These are phyloP conservation scores for Drosophila quinaria DNA, from an alignment of 2,888 invertebrate species.

Conservation along the genomic window DNA sequence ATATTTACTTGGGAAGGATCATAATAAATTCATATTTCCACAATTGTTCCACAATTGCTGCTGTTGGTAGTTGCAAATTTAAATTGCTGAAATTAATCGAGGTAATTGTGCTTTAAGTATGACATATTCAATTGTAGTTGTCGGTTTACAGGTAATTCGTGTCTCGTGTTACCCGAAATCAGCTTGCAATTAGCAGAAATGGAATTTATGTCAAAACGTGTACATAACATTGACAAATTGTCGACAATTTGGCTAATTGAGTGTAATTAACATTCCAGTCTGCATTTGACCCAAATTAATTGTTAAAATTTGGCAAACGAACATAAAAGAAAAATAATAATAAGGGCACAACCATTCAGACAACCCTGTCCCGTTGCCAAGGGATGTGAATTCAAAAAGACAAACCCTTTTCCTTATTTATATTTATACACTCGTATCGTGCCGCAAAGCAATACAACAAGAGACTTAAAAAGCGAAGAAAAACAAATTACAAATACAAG, in stretches of 20 bases:
- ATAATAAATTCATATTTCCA: background rate
- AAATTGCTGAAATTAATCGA: slow-evolving; percentile 22
- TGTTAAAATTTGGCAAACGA: slow-evolving; percentile 56
- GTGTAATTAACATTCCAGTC: slow-evolving; percentile 70
- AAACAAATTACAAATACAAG: slow-evolving; percentile 18
- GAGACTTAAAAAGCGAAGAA: slow-evolving; percentile 4
- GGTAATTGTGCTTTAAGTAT: slow-evolving; percentile 20
- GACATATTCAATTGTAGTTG: background rate
- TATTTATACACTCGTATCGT: slow-evolving; percentile 31
- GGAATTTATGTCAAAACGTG: slow-evolving; percentile 29
- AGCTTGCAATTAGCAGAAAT: slow-evolving; percentile 50
- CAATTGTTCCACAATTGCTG: slow-evolving; percentile 9
- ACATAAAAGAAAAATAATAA: slow-evolving; percentile 42
- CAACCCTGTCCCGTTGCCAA: background rate
- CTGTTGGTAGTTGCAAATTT: background rate
- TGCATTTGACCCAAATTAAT: slow-evolving; percentile 71
- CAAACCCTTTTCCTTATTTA: slow-evolving; percentile 73
- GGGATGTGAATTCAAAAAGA: slow-evolving; percentile 37
- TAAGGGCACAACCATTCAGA: slow-evolving; percentile 7
- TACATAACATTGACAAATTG: slow-evolving; percentile 59
- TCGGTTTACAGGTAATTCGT: slow-evolving; percentile 1
- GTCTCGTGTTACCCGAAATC: slow-evolving; percentile 29
- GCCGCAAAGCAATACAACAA: slow-evolving; percentile 23
- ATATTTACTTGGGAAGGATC: background rate
- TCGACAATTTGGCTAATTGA: slow-evolving; percentile 77